Conservation (phyloP, 2,113 vertebrate species). For the Porphyrio hochstetteri region DNA sequence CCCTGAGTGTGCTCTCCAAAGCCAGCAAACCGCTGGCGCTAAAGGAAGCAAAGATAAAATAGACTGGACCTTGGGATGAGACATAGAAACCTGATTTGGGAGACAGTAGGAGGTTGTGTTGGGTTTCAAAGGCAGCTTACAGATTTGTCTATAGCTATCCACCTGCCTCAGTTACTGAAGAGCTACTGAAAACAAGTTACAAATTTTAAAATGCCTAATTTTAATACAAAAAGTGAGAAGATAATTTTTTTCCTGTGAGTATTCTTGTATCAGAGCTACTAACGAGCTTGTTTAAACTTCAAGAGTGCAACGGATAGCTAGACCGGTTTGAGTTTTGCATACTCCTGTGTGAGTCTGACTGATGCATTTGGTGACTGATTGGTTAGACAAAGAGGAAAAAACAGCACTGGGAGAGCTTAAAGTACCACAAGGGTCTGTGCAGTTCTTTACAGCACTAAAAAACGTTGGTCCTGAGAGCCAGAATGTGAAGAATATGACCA, state of each 20-base stretch:
- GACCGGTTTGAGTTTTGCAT: constrained; percentile 33
- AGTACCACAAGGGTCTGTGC: background rate
- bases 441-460: background rate
- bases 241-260: background rate
- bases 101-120: background rate
- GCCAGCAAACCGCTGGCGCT: background rate
- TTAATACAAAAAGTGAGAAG: background rate
- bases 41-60: background rate
- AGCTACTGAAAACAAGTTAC: background rate
- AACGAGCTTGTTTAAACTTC: background rate
- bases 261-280: background rate
- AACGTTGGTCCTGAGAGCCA: background rate
- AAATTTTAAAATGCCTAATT: background rate
- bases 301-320: background rate
- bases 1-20: background rate
- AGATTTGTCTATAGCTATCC: background rate
- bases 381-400: background rate
- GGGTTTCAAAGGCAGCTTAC: background rate
- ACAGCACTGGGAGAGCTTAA: background rate
- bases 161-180: background rate
- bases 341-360: background rate
- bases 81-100: background rate
- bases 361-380: background rate
- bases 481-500: background rate
- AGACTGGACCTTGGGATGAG: background rate